Evolutionary conservation across 2,888 invertebrate species (phyloP).

Genomic region (Oxyteleia sp.): DNA sequence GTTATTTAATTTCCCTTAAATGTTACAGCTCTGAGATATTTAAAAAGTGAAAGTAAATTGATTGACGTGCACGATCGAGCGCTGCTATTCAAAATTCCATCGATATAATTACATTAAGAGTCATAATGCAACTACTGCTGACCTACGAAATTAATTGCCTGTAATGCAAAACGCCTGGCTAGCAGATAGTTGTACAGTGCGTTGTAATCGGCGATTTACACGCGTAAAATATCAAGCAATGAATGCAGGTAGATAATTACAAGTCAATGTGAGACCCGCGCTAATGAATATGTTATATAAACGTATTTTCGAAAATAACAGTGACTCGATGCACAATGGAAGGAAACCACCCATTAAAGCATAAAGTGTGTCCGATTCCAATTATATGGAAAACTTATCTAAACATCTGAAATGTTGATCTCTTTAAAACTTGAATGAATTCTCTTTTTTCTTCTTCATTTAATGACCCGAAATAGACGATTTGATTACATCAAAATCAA

Average conservation of each 20-base stretch:
- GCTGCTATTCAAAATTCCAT: no score
- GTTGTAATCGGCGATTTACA: slow-evolving; percentile 40
- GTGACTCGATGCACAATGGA: slow-evolving; percentile 55
- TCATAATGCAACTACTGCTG: slow-evolving; percentile 28
- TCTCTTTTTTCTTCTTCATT: no score
- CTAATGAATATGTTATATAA: slow-evolving; percentile 67
- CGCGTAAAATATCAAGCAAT: slow-evolving; percentile 53
- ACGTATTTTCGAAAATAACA: slow-evolving; percentile 67
- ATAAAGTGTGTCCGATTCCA: slow-evolving; percentile 38
- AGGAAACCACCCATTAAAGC: slow-evolving; percentile 61
- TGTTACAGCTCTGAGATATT: no score
- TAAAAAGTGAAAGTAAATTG: no score
- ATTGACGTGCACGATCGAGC: no score
- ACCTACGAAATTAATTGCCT: slow-evolving; percentile 43
- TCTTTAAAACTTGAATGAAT: no score
- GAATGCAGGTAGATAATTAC: slow-evolving; percentile 51
- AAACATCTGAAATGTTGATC: no score
- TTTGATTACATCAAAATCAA: no score
- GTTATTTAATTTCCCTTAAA: no score
- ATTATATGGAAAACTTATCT: slow-evolving; percentile 39
- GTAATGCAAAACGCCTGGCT: slow-evolving; percentile 23
- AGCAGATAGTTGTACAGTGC: slow-evolving; percentile 15
- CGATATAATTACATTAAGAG: slow-evolving; percentile 21
- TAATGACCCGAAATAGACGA: no score
- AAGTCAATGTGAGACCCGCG: slow-evolving; percentile 36